Base-by-base conservation (phyloP, 2,113 vertebrate species). In the Sterrhoptilus dennistouni region DNA sequence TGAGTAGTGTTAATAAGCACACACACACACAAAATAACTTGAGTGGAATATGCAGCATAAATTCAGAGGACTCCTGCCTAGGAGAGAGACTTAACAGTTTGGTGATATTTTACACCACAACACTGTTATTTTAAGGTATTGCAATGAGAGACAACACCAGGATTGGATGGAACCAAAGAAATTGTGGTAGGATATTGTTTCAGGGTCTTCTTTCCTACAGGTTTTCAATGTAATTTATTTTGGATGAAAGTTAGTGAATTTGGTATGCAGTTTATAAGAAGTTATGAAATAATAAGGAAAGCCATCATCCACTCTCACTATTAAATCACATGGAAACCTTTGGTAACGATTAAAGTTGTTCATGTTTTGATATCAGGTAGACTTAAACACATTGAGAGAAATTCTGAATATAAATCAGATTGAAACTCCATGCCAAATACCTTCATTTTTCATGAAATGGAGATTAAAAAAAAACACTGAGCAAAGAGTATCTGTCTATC, bases 381-480 rank as follows among this genome's bases (percentile, higher is more conserved):
- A 64, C 56, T 56, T 60, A 64, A 93, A 56, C 9, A 44, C n/a
- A 28, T 90, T 92, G 82, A 74, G 49, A 94, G 85, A 96, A 88
- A 95, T 24, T 83, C 82, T 69, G 83, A 95, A 53, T 79, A 95
- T 96, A 97, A 98, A 97, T 97, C 81, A 94, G 60, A 72, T 24
- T 42, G 74, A 95, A 91, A 97, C 94, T 94, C 47, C 60, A 72
- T 84, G 80, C 65, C 83, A 90, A 94, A 96, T 75, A 94, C 64
- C 85, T 97, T 96, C 78, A 96, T 94, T 97, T 97, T 96, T 96
- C 78, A 87, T 84, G 79, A 96, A 93, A 85, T 20, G 18, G 50
- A 97, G 89, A 97, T 96, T 97, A 95, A 97, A 95, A 98, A 95
- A 98, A 91, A 90, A 4, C 17, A 53, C 90, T 72, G 85, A 77